Evolutionary conservation across 2,797 vertebrate genomes (phyloP), one percentile per base, ranked within the genome.

Genomic region (Phataginus tricuspis): DNA sequence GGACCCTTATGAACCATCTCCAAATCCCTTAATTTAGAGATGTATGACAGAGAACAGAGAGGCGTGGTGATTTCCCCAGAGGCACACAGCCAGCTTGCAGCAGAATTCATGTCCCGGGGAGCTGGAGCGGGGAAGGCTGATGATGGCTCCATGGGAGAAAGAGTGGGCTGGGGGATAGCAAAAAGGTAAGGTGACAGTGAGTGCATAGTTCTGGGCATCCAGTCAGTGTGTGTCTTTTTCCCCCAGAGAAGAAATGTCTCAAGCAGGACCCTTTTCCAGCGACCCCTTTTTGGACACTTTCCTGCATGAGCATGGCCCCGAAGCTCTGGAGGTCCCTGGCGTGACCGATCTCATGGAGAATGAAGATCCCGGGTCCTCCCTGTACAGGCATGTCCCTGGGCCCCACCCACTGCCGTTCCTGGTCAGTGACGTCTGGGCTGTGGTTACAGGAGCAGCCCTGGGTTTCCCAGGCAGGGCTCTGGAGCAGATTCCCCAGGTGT

Each of bases 201-300:
- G 45, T 0, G 2, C 34, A 5, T 1, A 3, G 25, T 31, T 72
- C 15, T 23, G 7, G n/a, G 59, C 15, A 2, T n/a, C 9, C 3
- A 5, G 34, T 39, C 34, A 59, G 45, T 5, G 71, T 59, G 29
- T 39, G n/a, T 97, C 79, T 91, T 25, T 72, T 88, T 19, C 9
- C 78, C 97, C 74, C 96, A 98, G 97, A 96, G 64, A 96, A 96
- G 94, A 88, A 79, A 99, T 99, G 98, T 98, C 98, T 42, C 98
- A 95, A 19, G 88, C 11, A 0, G 93, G 98, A 74, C 94, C 97
- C 57, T 39, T 87, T 83, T 80, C 95, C 37, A 61, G 97, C 72
- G 95, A 83, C 55, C 39, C 80, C 23, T 25, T 86, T 34, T 15
- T 96, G 97, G 82, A 87, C 97, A 69, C 90, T 96, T 78, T 96